A percentile compares a stretch with the other conserved stretches of the same genome.
Conservation (phyloP, 1,140 invertebrate genomes). For the Tetramorium parvispinum region DNA sequence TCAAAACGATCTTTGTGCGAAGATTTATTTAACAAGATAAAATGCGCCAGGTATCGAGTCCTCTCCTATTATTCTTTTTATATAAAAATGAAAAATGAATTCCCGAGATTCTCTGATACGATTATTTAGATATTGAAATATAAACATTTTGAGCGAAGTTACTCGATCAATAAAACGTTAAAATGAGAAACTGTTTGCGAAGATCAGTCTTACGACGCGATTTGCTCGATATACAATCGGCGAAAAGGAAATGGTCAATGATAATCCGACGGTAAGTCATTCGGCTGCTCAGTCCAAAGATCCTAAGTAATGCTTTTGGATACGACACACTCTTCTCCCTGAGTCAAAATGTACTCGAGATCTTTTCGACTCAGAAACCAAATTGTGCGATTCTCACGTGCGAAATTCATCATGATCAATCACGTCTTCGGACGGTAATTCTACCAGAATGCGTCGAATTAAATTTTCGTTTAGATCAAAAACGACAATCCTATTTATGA, state of each 20-base stretch:
- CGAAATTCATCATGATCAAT: not conserved
- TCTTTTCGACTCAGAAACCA: constrained; percentile 56
- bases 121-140: not conserved
- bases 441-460: not conserved
- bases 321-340: constrained; percentile 66
- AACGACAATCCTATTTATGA: not conserved
- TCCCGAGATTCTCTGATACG: not conserved
- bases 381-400: not conserved
- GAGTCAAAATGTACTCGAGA: constrained; percentile 72
- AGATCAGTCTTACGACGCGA: not conserved
- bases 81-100: not conserved
- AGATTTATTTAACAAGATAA: not conserved
- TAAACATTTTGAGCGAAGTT: not conserved
- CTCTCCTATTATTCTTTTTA: not conserved
- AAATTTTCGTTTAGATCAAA: not conserved
- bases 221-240: not conserved
- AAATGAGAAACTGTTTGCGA: constrained; percentile 24
- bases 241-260: not conserved
- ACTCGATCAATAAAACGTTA: not conserved
- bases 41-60: not conserved
- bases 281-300: constrained; percentile 51
- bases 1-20: not conserved
- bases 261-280: not conserved
- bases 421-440: not conserved
- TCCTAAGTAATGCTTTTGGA: constrained; percentile 53